A percentile compares a stretch with the other conserved stretches of the same genome.
Conservation (phyloP, 1,140 invertebrate species). For the Drosophila serrata region DNA sequence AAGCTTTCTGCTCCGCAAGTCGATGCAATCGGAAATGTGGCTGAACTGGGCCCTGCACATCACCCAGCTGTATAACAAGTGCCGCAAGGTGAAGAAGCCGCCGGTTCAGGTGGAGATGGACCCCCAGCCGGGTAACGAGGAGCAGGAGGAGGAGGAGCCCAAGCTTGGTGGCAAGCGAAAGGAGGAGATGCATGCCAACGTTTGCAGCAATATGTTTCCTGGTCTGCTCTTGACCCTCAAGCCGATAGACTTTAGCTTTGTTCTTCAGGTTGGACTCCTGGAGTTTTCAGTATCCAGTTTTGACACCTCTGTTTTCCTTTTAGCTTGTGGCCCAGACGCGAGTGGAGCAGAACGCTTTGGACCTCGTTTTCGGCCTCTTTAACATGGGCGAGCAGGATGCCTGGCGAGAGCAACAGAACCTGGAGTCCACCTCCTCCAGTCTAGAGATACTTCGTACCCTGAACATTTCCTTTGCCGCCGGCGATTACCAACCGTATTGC, state of each 20-base stretch:
- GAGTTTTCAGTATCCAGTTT: background rate
- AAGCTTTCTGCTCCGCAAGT: constrained; percentile 68
- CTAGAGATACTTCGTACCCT: constrained; percentile 77
- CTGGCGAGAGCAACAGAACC: constrained; percentile 71
- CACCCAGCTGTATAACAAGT: constrained; percentile 76
- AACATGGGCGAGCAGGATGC: constrained; percentile 82
- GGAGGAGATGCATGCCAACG: constrained; percentile 76
- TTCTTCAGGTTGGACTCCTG: constrained; percentile 86
- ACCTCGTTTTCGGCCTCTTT: constrained; percentile 78
- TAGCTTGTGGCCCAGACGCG: constrained; percentile 70
- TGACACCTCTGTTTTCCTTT: background rate
- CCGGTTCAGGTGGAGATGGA: constrained; percentile 13
- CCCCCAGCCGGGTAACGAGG: constrained; percentile 7
- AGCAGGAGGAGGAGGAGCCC: constrained; percentile 49
- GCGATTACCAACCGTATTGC: constrained; percentile 71
- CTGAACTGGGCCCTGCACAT: constrained; percentile 78
- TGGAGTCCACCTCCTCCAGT: constrained; percentile 77
- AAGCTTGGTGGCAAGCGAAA: constrained; percentile 66
- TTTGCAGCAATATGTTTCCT: constrained; percentile 87
- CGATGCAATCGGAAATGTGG: constrained; percentile 79
- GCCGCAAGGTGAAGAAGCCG: constrained; percentile 57
- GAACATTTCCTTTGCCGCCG: constrained; percentile 73
- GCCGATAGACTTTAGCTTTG: constrained; percentile 86
- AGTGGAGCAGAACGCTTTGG: constrained; percentile 75
- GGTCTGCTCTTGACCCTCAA: constrained; percentile 86